A percentile compares a stretch with the other conserved stretches of the same genome.
phyloP scores from a whole-genome alignment of 1,140 invertebrate species.

The Pseudomyrmex sp. region DNA sequence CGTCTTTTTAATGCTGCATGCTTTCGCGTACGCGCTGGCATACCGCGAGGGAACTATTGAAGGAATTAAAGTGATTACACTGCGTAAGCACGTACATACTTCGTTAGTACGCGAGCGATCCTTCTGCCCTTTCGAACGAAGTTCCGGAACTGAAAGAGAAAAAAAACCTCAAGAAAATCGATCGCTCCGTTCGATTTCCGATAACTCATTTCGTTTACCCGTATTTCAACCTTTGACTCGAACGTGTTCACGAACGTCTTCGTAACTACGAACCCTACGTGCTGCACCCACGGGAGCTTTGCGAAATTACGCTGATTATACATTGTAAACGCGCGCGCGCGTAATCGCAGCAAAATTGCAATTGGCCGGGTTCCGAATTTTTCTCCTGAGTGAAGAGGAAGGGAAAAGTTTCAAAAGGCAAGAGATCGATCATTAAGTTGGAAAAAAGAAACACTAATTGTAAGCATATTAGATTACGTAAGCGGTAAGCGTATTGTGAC shows the following conservation, averaged over 20 bases:
- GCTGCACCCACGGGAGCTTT: slow-evolving; percentile 4
- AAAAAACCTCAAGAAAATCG: background rate
- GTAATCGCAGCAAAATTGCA: background rate
- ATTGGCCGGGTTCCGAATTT: background rate
- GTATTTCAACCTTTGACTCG: slow-evolving; percentile 2
- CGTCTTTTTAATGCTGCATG: slow-evolving; percentile 30
- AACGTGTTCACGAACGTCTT: slow-evolving; percentile 39
- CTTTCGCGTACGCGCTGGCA: background rate
- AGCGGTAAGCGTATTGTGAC: background rate
- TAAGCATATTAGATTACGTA: too few species aligned
- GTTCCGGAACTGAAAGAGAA: background rate
- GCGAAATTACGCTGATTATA: slow-evolving; percentile 42
- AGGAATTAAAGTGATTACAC: slow-evolving; percentile 33
- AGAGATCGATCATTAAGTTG: slow-evolving; percentile 22
- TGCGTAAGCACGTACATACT: slow-evolving; percentile 15
- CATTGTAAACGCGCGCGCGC: background rate
- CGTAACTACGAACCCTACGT: background rate
- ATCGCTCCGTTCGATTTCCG: slow-evolving; percentile 1
- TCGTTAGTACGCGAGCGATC: background rate
- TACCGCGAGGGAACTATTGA: background rate
- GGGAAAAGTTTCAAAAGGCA: background rate
- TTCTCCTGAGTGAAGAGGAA: background rate
- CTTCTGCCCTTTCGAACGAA: background rate
- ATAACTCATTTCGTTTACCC: slow-evolving; percentile 48
- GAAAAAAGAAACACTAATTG: too few species aligned